Conservation (phyloP, 2,113 vertebrate genomes). For the Bambusicola thoracicus region DNA sequence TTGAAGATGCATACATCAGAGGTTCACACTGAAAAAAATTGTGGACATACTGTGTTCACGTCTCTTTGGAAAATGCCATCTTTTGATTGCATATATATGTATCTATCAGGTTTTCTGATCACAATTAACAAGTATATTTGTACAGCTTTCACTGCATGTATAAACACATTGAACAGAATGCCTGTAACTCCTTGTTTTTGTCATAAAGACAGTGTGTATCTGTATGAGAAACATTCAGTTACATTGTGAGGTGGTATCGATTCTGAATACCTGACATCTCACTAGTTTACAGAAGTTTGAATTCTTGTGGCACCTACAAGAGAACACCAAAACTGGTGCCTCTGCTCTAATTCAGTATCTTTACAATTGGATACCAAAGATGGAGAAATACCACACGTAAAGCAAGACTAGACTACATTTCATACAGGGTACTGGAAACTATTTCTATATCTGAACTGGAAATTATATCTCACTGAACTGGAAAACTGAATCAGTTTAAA, state of each 20-base stretch:
- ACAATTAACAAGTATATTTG: background rate
- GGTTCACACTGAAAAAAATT: background rate
- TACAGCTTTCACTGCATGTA: background rate
- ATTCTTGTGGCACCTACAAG: background rate
- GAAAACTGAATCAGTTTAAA: background rate
- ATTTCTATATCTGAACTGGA: background rate
- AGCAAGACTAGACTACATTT: background rate
- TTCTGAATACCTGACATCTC: background rate
- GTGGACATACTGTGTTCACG: background rate
- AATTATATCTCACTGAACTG: background rate
- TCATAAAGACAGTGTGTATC: background rate
- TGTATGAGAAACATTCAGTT: background rate
- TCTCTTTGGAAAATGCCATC: background rate
- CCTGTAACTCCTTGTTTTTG: background rate
- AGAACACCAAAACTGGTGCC: background rate
- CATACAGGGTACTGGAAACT: background rate
- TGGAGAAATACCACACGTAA: background rate
- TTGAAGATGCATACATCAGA: background rate
- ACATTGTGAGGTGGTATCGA: background rate
- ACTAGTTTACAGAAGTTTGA: fast-evolving
- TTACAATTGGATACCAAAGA: background rate
- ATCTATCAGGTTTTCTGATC: background rate
- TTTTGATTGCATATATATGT: background rate
- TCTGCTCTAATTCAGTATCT: background rate
- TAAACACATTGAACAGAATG: background rate